Base-by-base conservation (phyloP, 2,113 vertebrate species). In the Diphyllodes magnificus region DNA sequence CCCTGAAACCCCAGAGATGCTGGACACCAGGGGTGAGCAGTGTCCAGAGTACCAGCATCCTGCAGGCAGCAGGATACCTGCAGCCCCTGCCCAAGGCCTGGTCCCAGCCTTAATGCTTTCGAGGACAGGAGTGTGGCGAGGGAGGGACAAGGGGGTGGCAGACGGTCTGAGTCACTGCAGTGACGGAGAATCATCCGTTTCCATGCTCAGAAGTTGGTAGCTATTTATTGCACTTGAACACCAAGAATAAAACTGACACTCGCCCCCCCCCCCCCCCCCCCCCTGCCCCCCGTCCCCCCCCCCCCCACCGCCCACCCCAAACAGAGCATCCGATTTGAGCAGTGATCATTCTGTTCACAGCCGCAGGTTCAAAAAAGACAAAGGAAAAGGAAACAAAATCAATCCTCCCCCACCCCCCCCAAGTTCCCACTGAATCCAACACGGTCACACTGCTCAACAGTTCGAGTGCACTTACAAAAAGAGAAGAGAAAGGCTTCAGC, bases 141-240 rank as follows among this genome's bases (percentile, higher is more conserved):
- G 1, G 92, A 63, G 86, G 73, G 93, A 72, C 91, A 51, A 63
- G 49, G 88, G 16, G n/a, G 90, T 30, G 73, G 54, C 77, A 76
- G 64, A 61, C 79, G 0, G 65, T 37, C 88, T 60, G 57, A 96
- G 92, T 92, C 91, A 96, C 94, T 75, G 82, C 82, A 92, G 79
- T 95, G 95, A 96, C 39, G 44, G 88, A 96, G 92, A 97, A 97
- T 79, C 93, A 96, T 39, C 82, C 73, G 81, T 94, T 79, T 61
- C 79, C 95, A 93, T 95, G 96, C 97, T 97, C 97, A 96, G 96
- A 97, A 97, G 95, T 98, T 95, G 96, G 95, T 97, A 98, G 97
- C 97, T 98, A 97, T 98, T 98, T 98, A 98, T 98, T 98, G 98
- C 98, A 98, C 98, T 98, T 98, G 97, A 98, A 98, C 98, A 98